phyloP scores from a whole-genome alignment of 2,888 invertebrate genomes.

The Junonia oenone region DNA sequence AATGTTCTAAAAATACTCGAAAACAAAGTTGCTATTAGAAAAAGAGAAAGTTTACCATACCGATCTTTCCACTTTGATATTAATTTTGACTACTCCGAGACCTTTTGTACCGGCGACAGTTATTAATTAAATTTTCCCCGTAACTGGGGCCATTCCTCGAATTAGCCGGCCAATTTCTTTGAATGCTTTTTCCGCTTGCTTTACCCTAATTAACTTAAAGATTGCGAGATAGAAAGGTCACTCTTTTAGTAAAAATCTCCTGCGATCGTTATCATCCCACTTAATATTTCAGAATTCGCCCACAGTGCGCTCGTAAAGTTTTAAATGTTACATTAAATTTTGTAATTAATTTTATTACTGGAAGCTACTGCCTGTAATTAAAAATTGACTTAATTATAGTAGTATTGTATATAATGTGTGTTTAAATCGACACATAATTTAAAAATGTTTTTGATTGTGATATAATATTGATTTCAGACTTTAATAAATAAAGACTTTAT shows the following conservation, averaged over 20 bases:
- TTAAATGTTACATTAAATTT: conserved; percentile 40
- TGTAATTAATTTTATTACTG: conserved; percentile 19
- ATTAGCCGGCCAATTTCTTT: conserved; percentile 60
- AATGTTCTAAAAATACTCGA: too few species aligned
- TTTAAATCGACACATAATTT: too few species aligned
- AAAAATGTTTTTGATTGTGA: too few species aligned
- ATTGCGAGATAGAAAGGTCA: conserved; percentile 41
- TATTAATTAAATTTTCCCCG: conserved; percentile 48
- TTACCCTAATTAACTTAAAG: conserved; percentile 60
- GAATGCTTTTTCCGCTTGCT: conserved; percentile 55
- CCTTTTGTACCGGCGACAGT: conserved; percentile 27
- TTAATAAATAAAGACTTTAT: too few species aligned
- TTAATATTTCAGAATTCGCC: conserved; percentile 48
- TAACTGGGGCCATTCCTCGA: conserved; percentile 44
- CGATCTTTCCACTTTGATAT: conserved; percentile 10
- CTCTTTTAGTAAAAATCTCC: conserved; percentile 39
- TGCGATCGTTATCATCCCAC: conserved; percentile 55
- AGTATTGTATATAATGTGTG: too few species aligned
- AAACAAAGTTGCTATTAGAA: conserved; percentile 1
- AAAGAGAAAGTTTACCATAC: background rate
- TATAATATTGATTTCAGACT: too few species aligned
- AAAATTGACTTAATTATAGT: background rate
- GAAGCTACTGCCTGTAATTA: background rate
- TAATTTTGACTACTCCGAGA: conserved; percentile 18
- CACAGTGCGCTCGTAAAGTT: conserved; percentile 41